Evolutionary conservation across 2,113 vertebrate species (phyloP), one percentile per base, ranked within the genome.

Genomic region (Salvelinus alpinus): DNA sequence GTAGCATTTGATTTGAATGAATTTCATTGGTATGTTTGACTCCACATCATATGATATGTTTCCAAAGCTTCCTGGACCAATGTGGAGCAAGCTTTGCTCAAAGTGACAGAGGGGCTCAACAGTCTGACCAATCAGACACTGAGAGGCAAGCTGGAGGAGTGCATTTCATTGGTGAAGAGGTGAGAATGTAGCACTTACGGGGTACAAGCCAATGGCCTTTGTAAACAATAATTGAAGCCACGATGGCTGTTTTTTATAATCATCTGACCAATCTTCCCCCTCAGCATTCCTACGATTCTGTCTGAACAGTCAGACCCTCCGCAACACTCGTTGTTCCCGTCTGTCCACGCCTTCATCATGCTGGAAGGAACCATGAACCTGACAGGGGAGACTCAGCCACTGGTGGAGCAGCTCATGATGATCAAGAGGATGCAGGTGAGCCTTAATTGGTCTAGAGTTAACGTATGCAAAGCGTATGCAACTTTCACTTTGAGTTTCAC

Each of bases 351-450:
- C 0, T 95, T 99, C 82, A 93, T 99, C 80, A 95, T 99, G 94
- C 92, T 99, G 62, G 98, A 99, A 80, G 98, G 97, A 1, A 99
- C 98, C 84, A 98, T 98, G 96, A 99, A 99, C 91, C 93, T 99
- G 85, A 99, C 97, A 0, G 96, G 97, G 6, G 98, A 99, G 82
- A 96, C 90, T 0, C 97, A 98, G 86, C 97, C 96, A 0, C 90
- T 99, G 70, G 97, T 99, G 79, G 98, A 99, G 82, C 98, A 99
- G 92, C 93, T 99, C 62, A 97, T 97, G 95, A 98, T 98, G 95
- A 96, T 99, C 81, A 99, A 99, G 88, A 94, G 97, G 87, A 99
- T 99, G 96, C 97, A 99, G 97, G 98, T 99, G 80, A 74, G 74
- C 34, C 12, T 44, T 5, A 11, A 3, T 44, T 44, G 38, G 38